A percentile compares a stretch with the other conserved stretches of the same genome.
phyloP scores from a whole-genome alignment of 2,888 invertebrate genomes.

The Ectobius pallidus region DNA sequence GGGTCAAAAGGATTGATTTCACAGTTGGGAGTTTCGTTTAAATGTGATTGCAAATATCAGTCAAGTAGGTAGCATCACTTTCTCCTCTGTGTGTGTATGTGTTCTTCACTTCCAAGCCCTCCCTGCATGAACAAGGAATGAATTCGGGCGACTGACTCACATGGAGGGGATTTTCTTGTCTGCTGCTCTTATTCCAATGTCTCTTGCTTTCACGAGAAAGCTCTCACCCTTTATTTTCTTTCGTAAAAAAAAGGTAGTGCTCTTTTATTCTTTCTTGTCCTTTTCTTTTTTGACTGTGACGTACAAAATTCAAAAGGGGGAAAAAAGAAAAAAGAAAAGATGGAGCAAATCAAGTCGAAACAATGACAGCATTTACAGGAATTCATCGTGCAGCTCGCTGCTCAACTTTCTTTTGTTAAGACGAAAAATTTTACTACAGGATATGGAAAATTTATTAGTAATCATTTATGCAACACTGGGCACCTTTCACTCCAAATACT shows the following conservation, averaged over 20 bases:
- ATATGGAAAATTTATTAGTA: too few species aligned
- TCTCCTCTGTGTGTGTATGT: background rate
- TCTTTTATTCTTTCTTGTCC: background rate
- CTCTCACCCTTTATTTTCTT: background rate
- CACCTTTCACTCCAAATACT: too few species aligned
- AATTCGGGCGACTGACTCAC: background rate
- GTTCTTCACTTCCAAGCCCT: background rate
- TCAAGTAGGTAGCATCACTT: background rate
- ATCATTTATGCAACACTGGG: too few species aligned
- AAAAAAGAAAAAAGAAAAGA: background rate
- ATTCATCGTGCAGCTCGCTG: too few species aligned
- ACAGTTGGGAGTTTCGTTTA: background rate
- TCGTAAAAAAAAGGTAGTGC: background rate
- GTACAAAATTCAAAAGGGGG: background rate
- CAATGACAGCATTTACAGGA: background rate
- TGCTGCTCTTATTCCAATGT: background rate
- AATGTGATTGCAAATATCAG: background rate
- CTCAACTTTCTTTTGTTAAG: too few species aligned
- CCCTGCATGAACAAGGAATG: too few species aligned
- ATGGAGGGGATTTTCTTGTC: slow-evolving; percentile 1
- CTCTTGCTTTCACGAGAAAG: background rate
- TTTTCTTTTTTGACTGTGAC: background rate
- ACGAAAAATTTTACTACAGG: too few species aligned
- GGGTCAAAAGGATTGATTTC: background rate
- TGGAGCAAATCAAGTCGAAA: background rate